Conservation (phyloP, 1,140 invertebrate species). For the Drosophila melanica region DNA sequence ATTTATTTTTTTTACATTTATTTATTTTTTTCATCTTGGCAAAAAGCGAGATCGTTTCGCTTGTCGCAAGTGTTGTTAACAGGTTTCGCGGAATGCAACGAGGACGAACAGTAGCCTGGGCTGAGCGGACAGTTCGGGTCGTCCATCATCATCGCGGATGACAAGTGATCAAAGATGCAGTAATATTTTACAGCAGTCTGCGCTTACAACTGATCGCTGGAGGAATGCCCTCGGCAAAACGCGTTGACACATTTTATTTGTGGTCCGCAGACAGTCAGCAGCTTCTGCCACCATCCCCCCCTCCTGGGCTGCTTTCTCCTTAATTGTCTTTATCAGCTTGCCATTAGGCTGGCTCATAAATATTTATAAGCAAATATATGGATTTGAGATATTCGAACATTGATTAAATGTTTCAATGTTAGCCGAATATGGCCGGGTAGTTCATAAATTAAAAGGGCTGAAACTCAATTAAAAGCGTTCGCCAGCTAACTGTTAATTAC, state of each 20-base stretch:
- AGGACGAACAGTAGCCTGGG: slow-evolving; percentile 6
- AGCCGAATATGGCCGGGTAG: slow-evolving; percentile 66
- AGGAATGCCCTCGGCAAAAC: slow-evolving; percentile 23
- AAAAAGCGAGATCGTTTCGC: slow-evolving; percentile 82
- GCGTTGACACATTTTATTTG: slow-evolving; percentile 50
- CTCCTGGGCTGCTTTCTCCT: slow-evolving; percentile 67
- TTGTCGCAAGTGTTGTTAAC: slow-evolving; percentile 81
- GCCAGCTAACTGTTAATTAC: slow-evolving; percentile 69
- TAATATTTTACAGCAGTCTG: slow-evolving; percentile 80
- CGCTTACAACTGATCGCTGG: slow-evolving; percentile 66
- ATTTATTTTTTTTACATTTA: slow-evolving; percentile 16
- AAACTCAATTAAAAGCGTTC: slow-evolving; percentile 81
- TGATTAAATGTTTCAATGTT: slow-evolving; percentile 77
- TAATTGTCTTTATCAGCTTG: slow-evolving; percentile 82
- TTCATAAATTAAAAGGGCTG: slow-evolving; percentile 81
- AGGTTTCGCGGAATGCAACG: slow-evolving; percentile 70
- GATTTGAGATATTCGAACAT: slow-evolving; percentile 78
- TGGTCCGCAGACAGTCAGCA: slow-evolving; percentile 11
- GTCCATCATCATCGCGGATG: slow-evolving; percentile 76
- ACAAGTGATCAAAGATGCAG: slow-evolving; percentile 81
- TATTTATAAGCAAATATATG: slow-evolving; percentile 65
- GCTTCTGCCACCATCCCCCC: not conserved
- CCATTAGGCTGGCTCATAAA: slow-evolving; percentile 74
- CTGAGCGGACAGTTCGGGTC: slow-evolving; percentile 41
- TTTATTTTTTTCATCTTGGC: slow-evolving; percentile 6